Percentiles rank a stretch among this genome's conserved stretches.
These are phyloP conservation scores for Homarus americanus DNA, from an alignment of 1,140 invertebrate genomes.

Conservation along the genomic window DNA sequence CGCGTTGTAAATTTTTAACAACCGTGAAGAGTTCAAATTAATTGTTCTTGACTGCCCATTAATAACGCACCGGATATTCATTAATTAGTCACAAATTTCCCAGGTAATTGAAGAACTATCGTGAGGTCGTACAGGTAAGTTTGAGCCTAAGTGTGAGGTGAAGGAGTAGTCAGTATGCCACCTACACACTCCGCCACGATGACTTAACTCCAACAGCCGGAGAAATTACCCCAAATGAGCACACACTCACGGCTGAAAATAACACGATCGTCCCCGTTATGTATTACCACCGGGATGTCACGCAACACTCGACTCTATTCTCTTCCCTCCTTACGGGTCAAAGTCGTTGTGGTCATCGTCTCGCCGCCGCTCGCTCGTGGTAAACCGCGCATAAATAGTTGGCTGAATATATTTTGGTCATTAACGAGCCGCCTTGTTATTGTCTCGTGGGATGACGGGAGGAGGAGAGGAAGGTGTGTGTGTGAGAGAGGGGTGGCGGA, in stretches of 20 bases:
- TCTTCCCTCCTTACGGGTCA: not conserved
- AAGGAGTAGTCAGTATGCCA: not conserved
- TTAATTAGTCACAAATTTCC: slow-evolving; percentile 3
- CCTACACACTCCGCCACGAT: not conserved
- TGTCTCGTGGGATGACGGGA: not conserved
- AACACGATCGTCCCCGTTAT: not conserved
- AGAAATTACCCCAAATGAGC: not conserved
- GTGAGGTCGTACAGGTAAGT: not conserved
- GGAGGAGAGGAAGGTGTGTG: not conserved
- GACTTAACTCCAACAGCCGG: not conserved
- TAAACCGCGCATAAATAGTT: not conserved
- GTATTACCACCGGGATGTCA: not conserved
- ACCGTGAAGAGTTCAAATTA: not conserved
- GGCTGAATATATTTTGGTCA: slow-evolving; percentile 8
- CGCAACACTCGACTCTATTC: not conserved
- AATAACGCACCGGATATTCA: not conserved
- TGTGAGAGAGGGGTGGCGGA: not conserved
- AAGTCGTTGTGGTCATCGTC: not conserved
- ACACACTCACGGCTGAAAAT: not conserved
- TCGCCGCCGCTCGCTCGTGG: not conserved
- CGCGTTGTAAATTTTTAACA: not conserved
- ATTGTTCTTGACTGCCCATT: not conserved
- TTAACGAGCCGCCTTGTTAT: slow-evolving; percentile 14
- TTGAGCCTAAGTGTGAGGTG: not conserved
- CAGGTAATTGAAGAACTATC: not conserved